A percentile compares a stretch with the other conserved stretches of the same genome.
These are phyloP conservation scores for Drosophila leontia DNA, from an alignment of 1,140 invertebrate genomes.

Conservation along the genomic window DNA sequence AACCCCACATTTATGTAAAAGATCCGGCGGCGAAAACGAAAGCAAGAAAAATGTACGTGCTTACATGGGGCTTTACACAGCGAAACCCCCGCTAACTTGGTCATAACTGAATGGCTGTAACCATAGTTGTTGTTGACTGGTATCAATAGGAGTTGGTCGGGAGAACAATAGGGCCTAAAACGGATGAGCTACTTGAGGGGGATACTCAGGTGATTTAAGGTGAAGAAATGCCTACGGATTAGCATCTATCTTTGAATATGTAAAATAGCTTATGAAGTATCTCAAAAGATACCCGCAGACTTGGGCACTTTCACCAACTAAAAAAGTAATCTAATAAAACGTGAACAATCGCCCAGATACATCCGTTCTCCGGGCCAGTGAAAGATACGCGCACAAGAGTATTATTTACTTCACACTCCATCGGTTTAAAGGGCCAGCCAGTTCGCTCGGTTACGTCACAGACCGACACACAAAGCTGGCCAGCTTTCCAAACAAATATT, in stretches of 20 bases:
- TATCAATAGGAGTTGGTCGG: background rate
- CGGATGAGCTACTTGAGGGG: background rate
- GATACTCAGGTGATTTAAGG: background rate
- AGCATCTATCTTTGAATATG: background rate
- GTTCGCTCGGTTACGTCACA: conserved; percentile 18
- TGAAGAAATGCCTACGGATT: conserved; percentile 5
- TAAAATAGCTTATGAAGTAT: background rate
- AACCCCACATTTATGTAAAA: conserved; percentile 42
- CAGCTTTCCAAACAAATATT: conserved; percentile 38
- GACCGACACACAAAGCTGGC: conserved; percentile 15
- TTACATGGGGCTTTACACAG: conserved; percentile 18
- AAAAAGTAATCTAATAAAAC: conserved; percentile 1
- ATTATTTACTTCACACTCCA: conserved; percentile 15
- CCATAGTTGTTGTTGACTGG: background rate
- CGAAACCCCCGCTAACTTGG: conserved; percentile 13
- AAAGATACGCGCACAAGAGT: conserved; percentile 6
- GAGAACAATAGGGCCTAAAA: background rate
- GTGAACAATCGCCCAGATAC: conserved; percentile 11
- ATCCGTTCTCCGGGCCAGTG: background rate
- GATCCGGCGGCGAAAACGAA: conserved; percentile 33
- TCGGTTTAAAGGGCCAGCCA: conserved; percentile 10
- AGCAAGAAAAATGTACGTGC: conserved; percentile 59
- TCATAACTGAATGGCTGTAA: conserved; percentile 2
- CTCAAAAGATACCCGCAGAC: background rate
- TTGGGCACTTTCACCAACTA: conserved; percentile 2